Evolutionary conservation across 1,140 invertebrate genomes (phyloP).

Genomic region (Centruroides vittatus): DNA sequence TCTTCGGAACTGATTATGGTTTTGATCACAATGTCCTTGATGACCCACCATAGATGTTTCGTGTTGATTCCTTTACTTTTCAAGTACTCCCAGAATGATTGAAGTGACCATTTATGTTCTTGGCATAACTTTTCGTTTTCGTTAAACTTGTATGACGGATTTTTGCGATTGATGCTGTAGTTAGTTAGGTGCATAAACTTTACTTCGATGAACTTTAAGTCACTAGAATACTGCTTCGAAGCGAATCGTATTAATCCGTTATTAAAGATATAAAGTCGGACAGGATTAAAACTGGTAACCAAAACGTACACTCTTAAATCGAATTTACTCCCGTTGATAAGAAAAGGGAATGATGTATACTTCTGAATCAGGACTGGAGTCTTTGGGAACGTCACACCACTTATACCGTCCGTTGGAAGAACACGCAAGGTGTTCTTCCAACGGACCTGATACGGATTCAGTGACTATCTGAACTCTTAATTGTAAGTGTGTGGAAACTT

Average conservation of each 20-base stretch:
- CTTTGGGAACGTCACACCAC: slow-evolving; percentile 84
- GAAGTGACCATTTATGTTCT: slow-evolving; percentile 76
- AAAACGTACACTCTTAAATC: slow-evolving; percentile 91
- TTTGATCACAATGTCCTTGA: slow-evolving; percentile 45
- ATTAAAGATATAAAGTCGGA: slow-evolving; percentile 78
- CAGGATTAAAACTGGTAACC: slow-evolving; percentile 85
- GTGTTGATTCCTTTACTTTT: slow-evolving; percentile 43
- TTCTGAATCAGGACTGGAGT: slow-evolving; percentile 25
- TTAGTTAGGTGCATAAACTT: slow-evolving; percentile 98
- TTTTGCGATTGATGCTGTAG: slow-evolving; percentile 91
- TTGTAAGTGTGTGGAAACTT: too few species aligned
- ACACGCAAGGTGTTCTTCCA: too few species aligned
- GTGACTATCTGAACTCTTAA: too few species aligned
- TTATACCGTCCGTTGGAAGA: slow-evolving; percentile 85
- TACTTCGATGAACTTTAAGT: slow-evolving; percentile 61
- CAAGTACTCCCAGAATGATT: slow-evolving; percentile 55
- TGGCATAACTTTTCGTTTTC: slow-evolving; percentile 65
- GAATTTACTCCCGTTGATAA: slow-evolving; percentile 86
- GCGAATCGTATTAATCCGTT: slow-evolving; percentile 88
- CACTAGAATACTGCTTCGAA: slow-evolving; percentile 62
- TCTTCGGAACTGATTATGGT: slow-evolving; percentile 26
- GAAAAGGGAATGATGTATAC: slow-evolving; percentile 72
- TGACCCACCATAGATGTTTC: slow-evolving; percentile 61
- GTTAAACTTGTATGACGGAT: slow-evolving; percentile 66
- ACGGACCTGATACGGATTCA: too few species aligned